Evolutionary conservation across 2,113 vertebrate genomes (phyloP).

Genomic region (Rhinoderma darwinii): DNA sequence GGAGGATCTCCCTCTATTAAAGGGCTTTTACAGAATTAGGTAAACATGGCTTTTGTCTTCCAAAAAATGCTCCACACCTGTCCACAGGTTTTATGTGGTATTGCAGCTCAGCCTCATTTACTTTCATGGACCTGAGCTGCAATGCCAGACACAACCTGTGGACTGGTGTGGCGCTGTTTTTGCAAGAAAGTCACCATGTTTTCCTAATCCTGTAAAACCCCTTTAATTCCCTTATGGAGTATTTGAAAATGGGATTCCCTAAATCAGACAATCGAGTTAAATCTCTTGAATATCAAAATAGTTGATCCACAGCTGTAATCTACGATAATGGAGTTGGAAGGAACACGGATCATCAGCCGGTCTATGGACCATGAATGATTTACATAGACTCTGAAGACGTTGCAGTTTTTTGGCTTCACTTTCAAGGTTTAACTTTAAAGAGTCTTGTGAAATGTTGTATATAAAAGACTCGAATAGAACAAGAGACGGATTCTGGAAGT

Average conservation of each 20-base stretch:
- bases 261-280: not conserved
- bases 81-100: too few species aligned
- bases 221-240: not conserved
- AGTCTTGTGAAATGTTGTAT: not conserved
- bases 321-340: not conserved
- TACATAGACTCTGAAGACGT: not conserved
- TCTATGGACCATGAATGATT: not conserved
- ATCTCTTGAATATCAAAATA: not conserved
- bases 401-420: not conserved
- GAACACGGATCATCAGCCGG: not conserved
- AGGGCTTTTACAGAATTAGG: too few species aligned
- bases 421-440: slow-evolving; percentile 4
- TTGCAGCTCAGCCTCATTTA: too few species aligned
- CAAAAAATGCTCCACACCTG: too few species aligned
- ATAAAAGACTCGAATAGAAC: slow-evolving; percentile 8
- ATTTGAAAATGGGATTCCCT: too few species aligned
- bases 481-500: not conserved
- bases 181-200: too few species aligned
- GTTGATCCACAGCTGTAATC: not conserved
- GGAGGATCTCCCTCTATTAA: too few species aligned
- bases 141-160: too few species aligned
- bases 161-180: too few species aligned
- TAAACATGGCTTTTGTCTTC: too few species aligned
- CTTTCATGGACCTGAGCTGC: too few species aligned
- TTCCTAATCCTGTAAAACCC: too few species aligned